Evolutionary conservation across 2,888 invertebrate genomes (phyloP), one percentile per base, ranked within the genome.

Genomic region (Synanthedon formicaeformis): DNA sequence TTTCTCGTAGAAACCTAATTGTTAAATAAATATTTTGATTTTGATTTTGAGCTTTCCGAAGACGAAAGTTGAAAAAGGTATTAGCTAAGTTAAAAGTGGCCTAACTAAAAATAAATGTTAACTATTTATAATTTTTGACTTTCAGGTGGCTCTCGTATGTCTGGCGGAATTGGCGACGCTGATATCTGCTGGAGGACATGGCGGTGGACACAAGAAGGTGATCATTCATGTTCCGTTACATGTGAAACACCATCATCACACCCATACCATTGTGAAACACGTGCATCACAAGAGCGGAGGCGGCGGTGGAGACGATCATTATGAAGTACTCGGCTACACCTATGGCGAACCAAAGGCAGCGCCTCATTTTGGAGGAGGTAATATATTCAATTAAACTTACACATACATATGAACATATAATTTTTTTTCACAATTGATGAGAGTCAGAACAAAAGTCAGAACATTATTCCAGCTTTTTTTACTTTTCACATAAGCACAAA

Each of bases 221-320:
- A 89, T 94, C 65, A 94, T 94, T 72, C 94, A 94, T 78, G 93
- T 94, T 51, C 94, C 94, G 1, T 88, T 92, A 73, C 92, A 92
- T 75, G 89, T 94, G 60, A 93, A 94, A 69, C 92, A 92, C 58
- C 90, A 92, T 65, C 92, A 94, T 64, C 93, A 94, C 66, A 94
- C 93, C 53, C 93, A 93, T 69, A 94, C 94, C 49, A 90, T 93
- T 49, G 92, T 92, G 60, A 93, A 94, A 66, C 92, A 93, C 69
- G 82, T 93, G 27, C 92, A 91, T 64, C 91, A 91, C 65, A 88
- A 88, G 58, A 88, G 89, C 41, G 89, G 88, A 2, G 81, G 86
- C 50, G 89, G 89, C 45, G 88, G 88, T 5, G 83, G 86, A 34
- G 90, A 87, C 48, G 91, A 91, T 66, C 89, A 91, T 65, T 91